Conservation (phyloP, 2,797 vertebrate genomes). For the Silurus lanzhouensis region DNA sequence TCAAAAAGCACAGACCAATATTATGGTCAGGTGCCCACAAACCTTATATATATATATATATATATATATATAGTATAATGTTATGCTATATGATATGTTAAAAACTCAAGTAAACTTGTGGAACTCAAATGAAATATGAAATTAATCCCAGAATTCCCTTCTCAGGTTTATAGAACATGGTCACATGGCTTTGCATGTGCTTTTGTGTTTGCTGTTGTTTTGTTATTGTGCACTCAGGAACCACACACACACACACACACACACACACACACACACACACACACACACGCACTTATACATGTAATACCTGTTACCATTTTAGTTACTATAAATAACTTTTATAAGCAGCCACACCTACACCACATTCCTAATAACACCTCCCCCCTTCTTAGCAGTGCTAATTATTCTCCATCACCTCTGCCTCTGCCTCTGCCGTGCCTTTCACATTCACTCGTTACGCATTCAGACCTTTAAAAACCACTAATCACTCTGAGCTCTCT, state of each 20-base stretch:
- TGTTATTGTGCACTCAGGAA: not conserved
- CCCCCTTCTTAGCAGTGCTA: slow-evolving; percentile 41
- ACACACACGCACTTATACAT: not conserved
- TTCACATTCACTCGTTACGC: slow-evolving; percentile 61
- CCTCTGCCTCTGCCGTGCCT: slow-evolving; percentile 36
- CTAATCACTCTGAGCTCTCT: not conserved
- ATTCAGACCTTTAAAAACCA: slow-evolving; percentile 50
- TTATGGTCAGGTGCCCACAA: too few relatives aligned
- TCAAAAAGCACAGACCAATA: too few relatives aligned
- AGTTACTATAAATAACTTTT: slow-evolving; percentile 38
- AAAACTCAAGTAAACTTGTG: not conserved
- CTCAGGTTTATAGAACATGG: too few relatives aligned
- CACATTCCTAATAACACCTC: slow-evolving; percentile 28
- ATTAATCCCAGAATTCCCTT: not conserved
- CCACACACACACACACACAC: slow-evolving; percentile 1
- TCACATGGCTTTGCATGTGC: not conserved
- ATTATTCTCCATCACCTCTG: slow-evolving; percentile 48
- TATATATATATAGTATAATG: too few relatives aligned
- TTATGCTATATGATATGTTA: not conserved
- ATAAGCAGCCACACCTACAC: slow-evolving; percentile 49
- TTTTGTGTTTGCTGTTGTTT: not conserved
- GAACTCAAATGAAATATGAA: not conserved
- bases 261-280: not conserved
- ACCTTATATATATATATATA: too few relatives aligned
- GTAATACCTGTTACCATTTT: not conserved